Conservation (phyloP, 2,797 vertebrate genomes). For the Nyctalus aviator region DNA sequence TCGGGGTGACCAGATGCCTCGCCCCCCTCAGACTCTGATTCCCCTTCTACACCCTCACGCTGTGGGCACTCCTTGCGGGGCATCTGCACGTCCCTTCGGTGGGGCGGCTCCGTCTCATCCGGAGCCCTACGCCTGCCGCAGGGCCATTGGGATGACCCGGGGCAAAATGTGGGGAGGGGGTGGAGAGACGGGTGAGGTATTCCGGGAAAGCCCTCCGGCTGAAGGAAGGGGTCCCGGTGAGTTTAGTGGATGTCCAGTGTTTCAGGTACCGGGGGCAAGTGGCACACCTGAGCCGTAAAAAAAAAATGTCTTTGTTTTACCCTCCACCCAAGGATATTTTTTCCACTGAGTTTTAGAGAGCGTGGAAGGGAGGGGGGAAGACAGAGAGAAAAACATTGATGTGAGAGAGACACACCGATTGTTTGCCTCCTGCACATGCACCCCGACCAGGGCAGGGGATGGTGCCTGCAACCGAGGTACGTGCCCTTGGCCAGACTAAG, state of each 20-base stretch:
- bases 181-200: rapidly evolving
- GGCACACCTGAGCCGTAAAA: rapidly evolving
- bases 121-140: rapidly evolving
- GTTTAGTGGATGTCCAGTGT: rapidly evolving
- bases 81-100: rapidly evolving
- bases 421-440: no score
- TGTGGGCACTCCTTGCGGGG: background rate
- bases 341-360: no score
- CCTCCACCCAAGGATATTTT: no score
- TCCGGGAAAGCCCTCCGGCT: rapidly evolving
- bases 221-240: rapidly evolving
- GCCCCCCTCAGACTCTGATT: rapidly evolving
- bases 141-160: rapidly evolving
- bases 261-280: rapidly evolving
- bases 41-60: background rate
- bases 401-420: no score
- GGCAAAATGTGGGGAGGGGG: rapidly evolving
- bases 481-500: no score
- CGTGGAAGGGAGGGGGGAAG: no score
- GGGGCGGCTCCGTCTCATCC: background rate
- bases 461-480: no score
- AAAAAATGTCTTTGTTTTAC: no score
- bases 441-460: no score
- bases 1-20: no score
- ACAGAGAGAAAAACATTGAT: no score